A percentile compares a stretch with the other conserved stretches of the same genome.
phyloP scores from a whole-genome alignment of 2,888 invertebrate species.

The Micoletzkya japonica region DNA sequence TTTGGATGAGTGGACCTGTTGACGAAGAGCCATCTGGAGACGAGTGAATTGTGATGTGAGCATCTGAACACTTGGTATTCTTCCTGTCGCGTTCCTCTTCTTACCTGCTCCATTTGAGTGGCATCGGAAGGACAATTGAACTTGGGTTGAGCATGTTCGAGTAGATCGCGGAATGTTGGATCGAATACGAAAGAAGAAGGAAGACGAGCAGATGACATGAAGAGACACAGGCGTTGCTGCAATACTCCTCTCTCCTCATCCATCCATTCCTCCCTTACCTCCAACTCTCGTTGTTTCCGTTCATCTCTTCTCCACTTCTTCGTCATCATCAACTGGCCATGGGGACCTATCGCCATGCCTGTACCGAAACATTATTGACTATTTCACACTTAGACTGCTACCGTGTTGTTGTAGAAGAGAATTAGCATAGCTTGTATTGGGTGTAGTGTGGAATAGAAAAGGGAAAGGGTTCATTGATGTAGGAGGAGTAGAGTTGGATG shows the following conservation, averaged over 20 bases:
- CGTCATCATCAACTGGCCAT: conserved; percentile 40
- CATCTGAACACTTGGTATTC: conserved; percentile 16
- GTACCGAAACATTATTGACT: too few species aligned
- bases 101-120: conserved; percentile 37
- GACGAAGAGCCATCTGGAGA: conserved; percentile 28
- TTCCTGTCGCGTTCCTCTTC: background rate
- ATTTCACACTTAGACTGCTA: background rate
- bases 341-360: conserved; percentile 36
- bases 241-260: background rate
- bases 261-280: conserved; percentile 23
- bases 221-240: conserved; percentile 15
- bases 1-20: conserved; percentile 31
- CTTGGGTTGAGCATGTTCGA: conserved; percentile 55
- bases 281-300: conserved; percentile 48
- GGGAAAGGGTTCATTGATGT: background rate
- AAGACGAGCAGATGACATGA: conserved; percentile 30
- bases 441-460: conserved; percentile 8
- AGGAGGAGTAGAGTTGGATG: conserved; percentile 1
- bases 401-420: background rate
- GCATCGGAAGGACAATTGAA: conserved; percentile 46
- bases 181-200: conserved; percentile 34
- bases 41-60: conserved; percentile 29
- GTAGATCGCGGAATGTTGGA: conserved; percentile 49
- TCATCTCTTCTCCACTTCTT: conserved; percentile 59
- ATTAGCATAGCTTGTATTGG: background rate